Evolutionary conservation across 1,140 invertebrate species (phyloP), one percentile per base, ranked within the genome.

Genomic region (Microplitis demolitor): DNA sequence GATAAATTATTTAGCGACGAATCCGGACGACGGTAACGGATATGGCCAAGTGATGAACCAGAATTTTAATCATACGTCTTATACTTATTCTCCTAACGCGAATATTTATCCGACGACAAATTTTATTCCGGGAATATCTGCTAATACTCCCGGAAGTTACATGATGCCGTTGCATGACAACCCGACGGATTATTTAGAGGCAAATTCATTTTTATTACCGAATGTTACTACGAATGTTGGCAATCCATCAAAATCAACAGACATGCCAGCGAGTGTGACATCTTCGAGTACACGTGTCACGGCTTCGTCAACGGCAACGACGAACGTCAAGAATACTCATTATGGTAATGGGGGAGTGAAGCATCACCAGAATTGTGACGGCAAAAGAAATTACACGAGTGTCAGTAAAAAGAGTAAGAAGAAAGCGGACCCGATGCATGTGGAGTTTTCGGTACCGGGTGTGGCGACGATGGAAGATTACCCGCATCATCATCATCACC

Each of bases 81-180:
- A 88, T 58, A 75, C 81, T 0, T 87, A 87, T 53, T 82, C 85
- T 0, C 83, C 86, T 0, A 87, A 87, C n/a, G 78, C 85, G 0
- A 86, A 87, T 66, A 87, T 87, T 34, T 87, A 87, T 75, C 83
- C 85, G 1, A 82, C 83, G 0, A 83, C 80, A 0, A 87, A 87
- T 50, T 87, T 87, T 24, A 87, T 87, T 9, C 81, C 82, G 2
- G 85, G 84, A 34, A 87, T 87, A 63, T 84, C 85, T 3, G 39
- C 5, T 0, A 87, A 87, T 35, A 85, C 81, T 4, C 79, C 86
- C 3, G 82, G 80, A 0, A 85, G 83, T 63, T 88, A 88, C 6
- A 87, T 87, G 85, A 87, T 88, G 85, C 81, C 85, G 2, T 37
- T 88, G 4, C 86, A 87, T 33, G 85, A 87, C 0, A 87, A 86